A percentile compares a stretch with the other conserved stretches of the same genome.
phyloP scores from a whole-genome alignment of 2,113 vertebrate species.

The Dicrurus megarhynchus region DNA sequence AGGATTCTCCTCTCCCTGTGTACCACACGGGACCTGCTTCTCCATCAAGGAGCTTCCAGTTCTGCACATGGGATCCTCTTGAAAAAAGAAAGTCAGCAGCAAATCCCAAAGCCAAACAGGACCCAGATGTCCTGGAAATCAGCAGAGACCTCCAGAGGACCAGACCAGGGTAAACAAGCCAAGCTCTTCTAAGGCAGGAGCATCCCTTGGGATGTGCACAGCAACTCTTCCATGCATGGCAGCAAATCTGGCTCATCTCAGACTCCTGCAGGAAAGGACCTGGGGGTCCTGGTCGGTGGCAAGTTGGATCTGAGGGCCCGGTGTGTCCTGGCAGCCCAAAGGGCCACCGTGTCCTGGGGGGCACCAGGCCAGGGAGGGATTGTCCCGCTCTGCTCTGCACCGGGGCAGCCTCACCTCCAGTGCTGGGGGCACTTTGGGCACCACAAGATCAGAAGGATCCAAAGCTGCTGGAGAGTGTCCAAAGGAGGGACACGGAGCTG shows the following conservation, averaged over 20 bases:
- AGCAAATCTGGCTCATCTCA: background rate
- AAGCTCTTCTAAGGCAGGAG: background rate
- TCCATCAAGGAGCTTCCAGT: background rate
- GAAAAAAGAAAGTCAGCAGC: background rate
- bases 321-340: background rate
- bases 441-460: background rate
- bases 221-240: rapidly evolving
- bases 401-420: background rate
- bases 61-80: rapidly evolving
- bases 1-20: background rate
- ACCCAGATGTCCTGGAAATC: background rate
- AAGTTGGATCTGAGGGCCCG: background rate
- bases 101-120: background rate
- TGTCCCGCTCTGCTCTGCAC: background rate
- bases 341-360: background rate
- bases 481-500: background rate
- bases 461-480: background rate
- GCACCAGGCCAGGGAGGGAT: background rate
- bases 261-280: background rate
- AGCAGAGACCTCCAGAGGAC: background rate
- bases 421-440: background rate
- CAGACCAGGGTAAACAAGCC: background rate
- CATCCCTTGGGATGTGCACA: background rate
- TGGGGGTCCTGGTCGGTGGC: background rate
- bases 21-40: background rate